phyloP scores from a whole-genome alignment of 2,797 vertebrate species.

The Ispidina lecontei region DNA sequence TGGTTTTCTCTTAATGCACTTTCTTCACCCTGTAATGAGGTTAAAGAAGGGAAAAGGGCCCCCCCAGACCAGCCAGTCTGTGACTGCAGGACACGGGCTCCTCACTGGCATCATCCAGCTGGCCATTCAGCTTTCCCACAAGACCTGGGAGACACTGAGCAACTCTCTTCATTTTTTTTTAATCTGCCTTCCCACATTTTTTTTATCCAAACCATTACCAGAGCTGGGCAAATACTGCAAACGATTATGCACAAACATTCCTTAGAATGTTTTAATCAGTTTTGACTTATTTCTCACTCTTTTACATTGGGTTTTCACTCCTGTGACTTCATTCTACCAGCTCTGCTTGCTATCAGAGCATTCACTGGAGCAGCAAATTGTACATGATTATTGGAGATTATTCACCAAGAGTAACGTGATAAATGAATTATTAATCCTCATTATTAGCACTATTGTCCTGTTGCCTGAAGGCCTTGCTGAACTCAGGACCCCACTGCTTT shows the following conservation, averaged over 20 bases:
- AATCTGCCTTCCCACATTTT: background rate
- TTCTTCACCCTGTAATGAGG: background rate
- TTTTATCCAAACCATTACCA: background rate
- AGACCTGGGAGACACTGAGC: accelerated
- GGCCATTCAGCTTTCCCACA: background rate
- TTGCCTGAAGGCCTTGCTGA: background rate
- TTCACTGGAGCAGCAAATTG: conserved; percentile 35
- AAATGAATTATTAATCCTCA: conserved; percentile 32
- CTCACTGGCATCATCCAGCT: background rate
- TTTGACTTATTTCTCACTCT: background rate
- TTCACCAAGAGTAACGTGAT: background rate
- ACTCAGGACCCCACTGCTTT: background rate
- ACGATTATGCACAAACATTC: background rate
- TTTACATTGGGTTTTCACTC: background rate
- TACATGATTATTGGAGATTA: background rate
- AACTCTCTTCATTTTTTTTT: no score
- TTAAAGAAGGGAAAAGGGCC: background rate
- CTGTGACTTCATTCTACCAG: background rate
- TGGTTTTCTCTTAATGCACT: background rate
- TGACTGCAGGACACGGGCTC: accelerated
- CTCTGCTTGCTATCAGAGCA: background rate
- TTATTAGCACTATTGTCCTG: background rate
- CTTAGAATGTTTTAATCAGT: background rate
- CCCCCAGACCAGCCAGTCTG: background rate
- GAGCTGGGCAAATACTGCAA: background rate